phyloP scores from a whole-genome alignment of 2,888 invertebrate genomes.

The Caenorhabditis angaria region DNA sequence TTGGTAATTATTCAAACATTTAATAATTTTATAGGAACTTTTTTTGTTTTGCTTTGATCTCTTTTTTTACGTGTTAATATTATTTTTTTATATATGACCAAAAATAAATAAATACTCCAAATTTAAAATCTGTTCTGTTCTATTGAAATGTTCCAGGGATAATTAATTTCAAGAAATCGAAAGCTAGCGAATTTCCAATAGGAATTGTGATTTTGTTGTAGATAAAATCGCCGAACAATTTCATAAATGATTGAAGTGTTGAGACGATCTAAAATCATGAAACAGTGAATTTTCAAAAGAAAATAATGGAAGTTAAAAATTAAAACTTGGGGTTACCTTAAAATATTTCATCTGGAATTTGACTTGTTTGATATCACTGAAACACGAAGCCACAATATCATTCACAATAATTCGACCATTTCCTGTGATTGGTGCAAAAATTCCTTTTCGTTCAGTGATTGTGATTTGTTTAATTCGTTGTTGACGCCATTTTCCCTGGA shows the following conservation, averaged over 20 bases:
- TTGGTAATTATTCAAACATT: too few relatives aligned
- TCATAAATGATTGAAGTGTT: background rate
- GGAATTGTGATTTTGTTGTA: background rate
- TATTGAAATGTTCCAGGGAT: background rate
- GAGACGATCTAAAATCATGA: background rate
- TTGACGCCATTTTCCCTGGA: slow-evolving; percentile 48
- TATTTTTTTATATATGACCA: background rate
- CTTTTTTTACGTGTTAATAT: background rate
- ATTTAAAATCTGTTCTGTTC: background rate
- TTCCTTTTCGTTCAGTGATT: slow-evolving; percentile 45
- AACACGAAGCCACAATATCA: slow-evolving; percentile 49
- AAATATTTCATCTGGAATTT: slow-evolving; percentile 41
- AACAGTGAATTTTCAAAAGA: too few relatives aligned
- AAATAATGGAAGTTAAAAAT: too few relatives aligned
- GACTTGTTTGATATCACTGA: slow-evolving; percentile 43
- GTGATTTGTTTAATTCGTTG: slow-evolving; percentile 44
- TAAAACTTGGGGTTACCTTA: background rate
- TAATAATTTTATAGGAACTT: background rate
- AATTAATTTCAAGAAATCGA: background rate
- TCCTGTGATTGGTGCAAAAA: slow-evolving; percentile 49
- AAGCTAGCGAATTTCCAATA: background rate
- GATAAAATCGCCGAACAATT: background rate
- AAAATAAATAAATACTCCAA: slow-evolving; percentile 6
- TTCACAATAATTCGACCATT: slow-evolving; percentile 53
- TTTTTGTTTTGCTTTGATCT: background rate